Evolutionary conservation across 2,888 invertebrate species (phyloP), one percentile per base, ranked within the genome.

Genomic region (Oscheius sp.): DNA sequence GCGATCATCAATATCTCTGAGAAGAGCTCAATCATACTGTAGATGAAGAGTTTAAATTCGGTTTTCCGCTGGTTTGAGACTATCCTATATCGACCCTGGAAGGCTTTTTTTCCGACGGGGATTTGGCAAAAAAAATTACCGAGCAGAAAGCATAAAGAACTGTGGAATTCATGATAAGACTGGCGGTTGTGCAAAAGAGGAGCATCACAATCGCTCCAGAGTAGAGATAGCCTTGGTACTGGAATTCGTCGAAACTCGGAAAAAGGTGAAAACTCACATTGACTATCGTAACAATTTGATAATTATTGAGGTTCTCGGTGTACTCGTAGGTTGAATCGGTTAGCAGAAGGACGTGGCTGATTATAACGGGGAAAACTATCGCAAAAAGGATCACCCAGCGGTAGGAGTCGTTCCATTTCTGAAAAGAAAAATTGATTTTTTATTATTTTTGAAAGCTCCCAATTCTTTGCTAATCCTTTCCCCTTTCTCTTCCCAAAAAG

Each of bases 1-100:
- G 34, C 23, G 37, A 55, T 55, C 55, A 55, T 55, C 55, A 55
- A 17, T 10, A 55, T 6, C 34, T 55, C 55, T 15, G 55, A 55
- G 12, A 55, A 23, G 1, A 55, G 34, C 34, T 55, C 55, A n/a
- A 55, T 55, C 15, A 55, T n/a, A 23, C 55, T 55, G 34, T 55
- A 55, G 20, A 55, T 55, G 37, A 55, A 55, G 5, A 55, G 55
- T 17, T 33, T 55, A 0, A 33, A 55, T 20, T 55, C 55, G 5
- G 55, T 33, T 25, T 33, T 31, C 34, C 34, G 33, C 34, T 55
- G 55, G 17, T 34, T 55, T 1, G 55, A 33, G 12, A 33, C 37
- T 10, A 55, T 55, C 4, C 20, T 8, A 17, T 34, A 34, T 37
- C 37, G 12, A 34, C 52, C 52, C 52, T 52, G 27, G 29, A 52